Base-by-base conservation (phyloP, 2,113 vertebrate genomes). In the Nanorana parkeri region DNA sequence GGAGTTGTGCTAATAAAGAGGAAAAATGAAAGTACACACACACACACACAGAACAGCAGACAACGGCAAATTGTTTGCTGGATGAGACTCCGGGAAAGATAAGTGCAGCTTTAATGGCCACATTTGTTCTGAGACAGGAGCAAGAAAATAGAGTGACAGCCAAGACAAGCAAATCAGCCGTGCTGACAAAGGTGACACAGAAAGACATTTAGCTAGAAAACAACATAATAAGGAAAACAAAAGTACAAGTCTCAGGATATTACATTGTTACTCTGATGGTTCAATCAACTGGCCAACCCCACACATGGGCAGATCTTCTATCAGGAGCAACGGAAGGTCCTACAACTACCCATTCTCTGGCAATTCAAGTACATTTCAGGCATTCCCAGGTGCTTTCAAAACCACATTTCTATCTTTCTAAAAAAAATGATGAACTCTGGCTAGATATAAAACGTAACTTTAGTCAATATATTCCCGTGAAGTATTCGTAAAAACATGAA, bases 1-100 rank as follows among this genome's bases (percentile, higher is more conserved):
- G 67, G 78, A 61, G 55, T 71, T 61, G 10, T 19, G 13, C 78
- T 69, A 80, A 80, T 71, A 80, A 80, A 51, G 29, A 65, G 66
- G 78, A 63, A 47, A 71, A 47, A 79, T 23, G 28, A 16, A 21
- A 71, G 61, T n/a, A n/a, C n/a, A n/a, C n/a, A 4, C 15, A 68
- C 32, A 54, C 20, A 47, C 66, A 17, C 51, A 21, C 10, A 28
- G 21, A 58, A 41, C 15, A 68, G 64, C 77, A 55, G 60, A 58
- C 51, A 68, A 32, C 20, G 8, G 26, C 54, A 51, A 47, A 80
- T 51, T 61, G 28, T 23, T 58, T 17, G 17, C 54, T 80, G 32
- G 23, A 81, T 55, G 26, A 58, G 21, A 47, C 1, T 20, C 2
- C 26, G 1, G 21, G 19, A 17, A 8, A 36, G 32, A 63, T 10